phyloP scores from a whole-genome alignment of 2,113 vertebrate species.

The Thermophis baileyi region DNA sequence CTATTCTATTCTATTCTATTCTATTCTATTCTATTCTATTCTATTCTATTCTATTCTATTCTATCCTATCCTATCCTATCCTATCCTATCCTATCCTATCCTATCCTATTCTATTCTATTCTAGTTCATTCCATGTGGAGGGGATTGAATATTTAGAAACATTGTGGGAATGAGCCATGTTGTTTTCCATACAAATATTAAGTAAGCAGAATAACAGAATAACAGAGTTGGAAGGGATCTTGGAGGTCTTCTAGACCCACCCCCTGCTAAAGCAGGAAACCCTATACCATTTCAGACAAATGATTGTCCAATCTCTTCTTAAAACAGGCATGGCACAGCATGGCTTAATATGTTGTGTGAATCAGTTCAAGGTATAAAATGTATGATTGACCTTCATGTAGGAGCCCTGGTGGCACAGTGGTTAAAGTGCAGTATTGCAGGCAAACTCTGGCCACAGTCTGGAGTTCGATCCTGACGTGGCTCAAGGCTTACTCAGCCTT shows the following conservation, averaged over 20 bases:
- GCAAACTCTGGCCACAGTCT: neutral
- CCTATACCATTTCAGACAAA: neutral
- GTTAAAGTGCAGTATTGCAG: neutral
- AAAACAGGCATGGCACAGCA: neutral
- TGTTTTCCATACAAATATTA: neutral
- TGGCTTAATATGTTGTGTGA: neutral
- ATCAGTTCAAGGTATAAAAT: neutral
- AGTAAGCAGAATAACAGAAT: neutral
- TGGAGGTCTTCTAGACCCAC: neutral
- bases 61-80: too few species aligned
- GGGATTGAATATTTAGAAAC: neutral
- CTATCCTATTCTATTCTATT: too few species aligned
- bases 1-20: neutral
- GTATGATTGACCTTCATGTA: neutral
- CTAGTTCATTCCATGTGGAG: neutral
- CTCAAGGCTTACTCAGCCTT: neutral
- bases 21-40: too few species aligned
- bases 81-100: too few species aligned
- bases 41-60: too few species aligned
- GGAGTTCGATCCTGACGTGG: neutral
- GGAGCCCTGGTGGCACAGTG: neutral
- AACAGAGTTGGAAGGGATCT: neutral
- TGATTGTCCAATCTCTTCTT: neutral
- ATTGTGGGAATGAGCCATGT: neutral
- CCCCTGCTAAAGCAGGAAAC: neutral